Base-by-base conservation (phyloP, 2,113 vertebrate genomes). In the Nestor notabilis region DNA sequence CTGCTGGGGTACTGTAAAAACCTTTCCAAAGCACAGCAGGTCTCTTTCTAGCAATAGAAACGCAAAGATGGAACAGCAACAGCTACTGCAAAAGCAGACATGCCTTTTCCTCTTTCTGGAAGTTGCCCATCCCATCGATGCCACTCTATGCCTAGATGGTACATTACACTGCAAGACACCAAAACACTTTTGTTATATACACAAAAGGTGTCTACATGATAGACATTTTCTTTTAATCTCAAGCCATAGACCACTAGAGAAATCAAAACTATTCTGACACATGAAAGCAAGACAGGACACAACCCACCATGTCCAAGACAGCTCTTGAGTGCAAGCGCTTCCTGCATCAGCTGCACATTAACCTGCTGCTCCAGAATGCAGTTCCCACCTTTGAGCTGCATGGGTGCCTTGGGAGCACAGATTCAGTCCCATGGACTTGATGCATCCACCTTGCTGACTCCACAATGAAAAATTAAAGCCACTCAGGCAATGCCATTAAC, bases 351-450 rank as follows among this genome's bases (percentile, higher is more conserved):
- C 65, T 27, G 23, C 4, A 13, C 25, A 1, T 3, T 5, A 28
- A 18, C 23, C 81, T 35, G 53, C 77, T 29, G 46, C 1, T 4
- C 27, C 52, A 80, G n/a, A 44, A 65, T 0, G 0, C 0, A 0
- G 11, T 6, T 81, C 46, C 72, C 55, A 83, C 18, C 47, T 5
- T 4, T 9, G 39, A 71, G 78, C 64, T 35, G 60, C 17, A 13
- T 15, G 15, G 21, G 28, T 65, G 29, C 63, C 71, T 52, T 43
- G 14, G 58, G 12, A 84, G 17, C 2, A 1, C 37, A 33, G 5
- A 66, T 8, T 77, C 81, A 72, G 56, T 7, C 9, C 55, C 37
- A 25, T 0, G 1, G 50, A 53, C 23, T 11, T 8, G 13, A 82
- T 71, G 33, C 33, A 68, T 20, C n/a, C n/a, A 21, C 71, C 76